Conservation (phyloP, 2,113 vertebrate genomes). For the Microtus montanus region DNA sequence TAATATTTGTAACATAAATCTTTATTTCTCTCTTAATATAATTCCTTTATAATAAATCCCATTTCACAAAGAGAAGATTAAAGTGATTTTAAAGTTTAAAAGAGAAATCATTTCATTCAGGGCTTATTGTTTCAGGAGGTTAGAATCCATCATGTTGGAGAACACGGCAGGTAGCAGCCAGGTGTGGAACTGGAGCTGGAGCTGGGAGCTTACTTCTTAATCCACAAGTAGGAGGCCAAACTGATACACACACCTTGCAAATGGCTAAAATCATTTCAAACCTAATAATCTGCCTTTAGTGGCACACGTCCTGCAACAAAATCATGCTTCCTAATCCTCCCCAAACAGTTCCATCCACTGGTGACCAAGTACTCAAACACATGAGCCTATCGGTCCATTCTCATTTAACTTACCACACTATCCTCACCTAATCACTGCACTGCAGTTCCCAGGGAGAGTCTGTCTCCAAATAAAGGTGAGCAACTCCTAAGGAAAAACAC, state of each 20-base stretch:
- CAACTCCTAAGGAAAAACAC: not conserved
- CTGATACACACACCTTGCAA: not conserved
- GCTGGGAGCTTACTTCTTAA: not conserved
- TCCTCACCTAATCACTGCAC: not conserved
- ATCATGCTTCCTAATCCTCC: not conserved
- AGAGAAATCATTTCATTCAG: not conserved
- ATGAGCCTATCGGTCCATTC: not conserved
- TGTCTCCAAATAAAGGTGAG: not conserved
- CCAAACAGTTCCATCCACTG: not conserved
- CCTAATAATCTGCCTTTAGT: not conserved
- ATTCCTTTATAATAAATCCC: not conserved
- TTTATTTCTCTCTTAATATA: not conserved
- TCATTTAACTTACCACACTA: not conserved
- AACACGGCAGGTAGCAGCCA: not conserved
- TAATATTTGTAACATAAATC: not conserved
- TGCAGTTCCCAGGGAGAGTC: not conserved
- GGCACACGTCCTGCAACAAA: not conserved
- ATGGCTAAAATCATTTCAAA: not conserved
- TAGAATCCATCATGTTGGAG: not conserved
- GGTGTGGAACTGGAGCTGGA: not conserved
- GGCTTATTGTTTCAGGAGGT: not conserved
- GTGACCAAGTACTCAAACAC: not conserved
- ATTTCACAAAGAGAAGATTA: not conserved
- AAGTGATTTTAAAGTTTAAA: not conserved
- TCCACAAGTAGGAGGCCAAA: not conserved